Evolutionary conservation across 2,888 invertebrate species (phyloP), one percentile per base, ranked within the genome.

Genomic region (Ellobium chinense): DNA sequence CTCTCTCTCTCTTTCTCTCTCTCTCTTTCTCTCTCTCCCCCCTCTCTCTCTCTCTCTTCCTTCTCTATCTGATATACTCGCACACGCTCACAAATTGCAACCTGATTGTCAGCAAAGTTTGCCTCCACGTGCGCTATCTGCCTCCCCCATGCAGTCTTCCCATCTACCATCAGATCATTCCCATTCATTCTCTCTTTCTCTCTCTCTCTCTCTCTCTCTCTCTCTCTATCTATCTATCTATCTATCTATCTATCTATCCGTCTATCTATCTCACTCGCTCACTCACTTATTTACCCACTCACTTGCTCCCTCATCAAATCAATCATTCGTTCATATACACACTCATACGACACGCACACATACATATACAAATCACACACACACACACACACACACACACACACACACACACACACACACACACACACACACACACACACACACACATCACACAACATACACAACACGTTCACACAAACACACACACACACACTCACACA

Each of bases 331-430:
- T 21, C 29, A 7, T 34, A 18, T 56, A 7, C 54, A 2, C 34
- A 12, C 31, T 34, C 65, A 65, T 7, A 3, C n/a, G 60, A 46
- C 46, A 18, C n/a, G 21, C 21, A n/a, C 5, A 18, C 60, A 46
- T 12, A 46, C 46, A 18, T n/a, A n/a, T n/a, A n/a, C n/a, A n/a
- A n/a, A n/a, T n/a, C n/a, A n/a, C n/a, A n/a, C n/a, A n/a, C n/a
- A n/a, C n/a, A n/a, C 36, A 68, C 36, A 68, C 36, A 68, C 36
- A 68, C 36, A 68, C 36, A 68, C 36, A 68, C 36, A 68, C 36
- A 68, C 36, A 68, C 36, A 68, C 36, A 68, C 36, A 68, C 36
- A 68, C 36, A 68, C 21, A 37, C 21, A 68, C n/a, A 68, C 21
- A 68, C 21, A 68, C 21, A 37, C 21, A 68, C 21, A 37, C 7